phyloP scores from a whole-genome alignment of 2,113 vertebrate genomes.

The Megaceryle torquata region DNA sequence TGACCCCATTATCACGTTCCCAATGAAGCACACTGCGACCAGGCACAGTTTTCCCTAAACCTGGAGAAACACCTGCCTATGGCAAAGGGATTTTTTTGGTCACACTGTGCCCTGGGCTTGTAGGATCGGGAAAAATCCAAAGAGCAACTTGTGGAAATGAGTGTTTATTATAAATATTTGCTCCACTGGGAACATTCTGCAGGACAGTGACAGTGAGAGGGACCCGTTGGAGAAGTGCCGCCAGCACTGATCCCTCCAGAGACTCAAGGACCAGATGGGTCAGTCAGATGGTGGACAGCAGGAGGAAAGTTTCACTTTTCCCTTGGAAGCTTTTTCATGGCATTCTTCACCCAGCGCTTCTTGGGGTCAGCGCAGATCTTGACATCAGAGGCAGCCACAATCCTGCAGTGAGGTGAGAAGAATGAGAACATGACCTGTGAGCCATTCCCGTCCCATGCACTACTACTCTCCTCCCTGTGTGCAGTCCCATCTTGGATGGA shows the following conservation, averaged over 20 bases:
- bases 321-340: rapidly evolving
- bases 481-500: not conserved
- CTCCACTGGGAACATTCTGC: not conserved
- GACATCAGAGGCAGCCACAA: rapidly evolving
- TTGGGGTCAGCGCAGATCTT: not conserved
- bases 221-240: not conserved
- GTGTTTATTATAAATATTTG: constrained; percentile 36
- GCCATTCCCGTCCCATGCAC: not conserved
- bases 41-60: not conserved
- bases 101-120: not conserved
- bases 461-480: not conserved
- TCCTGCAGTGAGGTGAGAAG: not conserved
- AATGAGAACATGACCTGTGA: not conserved
- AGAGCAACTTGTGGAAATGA: not conserved
- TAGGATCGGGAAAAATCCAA: not conserved
- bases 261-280: rapidly evolving
- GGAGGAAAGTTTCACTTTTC: not conserved
- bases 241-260: rapidly evolving
- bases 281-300: rapidly evolving
- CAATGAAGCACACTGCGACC: not conserved
- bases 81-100: not conserved
- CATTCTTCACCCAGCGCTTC: not conserved
- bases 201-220: not conserved
- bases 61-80: rapidly evolving
- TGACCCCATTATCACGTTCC: rapidly evolving